These are phyloP conservation scores for Gryon sp. DNA, from an alignment of 1,140 invertebrate species.

Conservation along the genomic window DNA sequence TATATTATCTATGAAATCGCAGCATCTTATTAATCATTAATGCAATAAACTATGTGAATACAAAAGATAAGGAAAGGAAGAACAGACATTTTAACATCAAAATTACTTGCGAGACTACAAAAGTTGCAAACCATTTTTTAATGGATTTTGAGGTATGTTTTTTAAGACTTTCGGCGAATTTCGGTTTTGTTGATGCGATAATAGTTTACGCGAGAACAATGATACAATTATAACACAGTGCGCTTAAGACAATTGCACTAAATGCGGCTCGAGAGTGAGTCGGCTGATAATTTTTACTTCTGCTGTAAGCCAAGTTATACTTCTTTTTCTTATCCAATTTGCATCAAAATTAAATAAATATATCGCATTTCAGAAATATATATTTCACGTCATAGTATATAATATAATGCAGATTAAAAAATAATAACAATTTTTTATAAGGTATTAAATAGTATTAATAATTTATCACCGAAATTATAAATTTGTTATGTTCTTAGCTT, in stretches of 20 bases:
- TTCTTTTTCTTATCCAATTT: slow-evolving; percentile 35
- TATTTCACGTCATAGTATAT: slow-evolving; percentile 12
- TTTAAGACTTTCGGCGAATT: slow-evolving; percentile 10
- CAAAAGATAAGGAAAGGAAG: too few relatives aligned
- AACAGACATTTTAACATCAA: too few relatives aligned
- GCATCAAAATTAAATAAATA: slow-evolving; percentile 35
- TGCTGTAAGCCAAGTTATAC: slow-evolving; percentile 42
- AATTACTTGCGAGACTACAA: too few relatives aligned
- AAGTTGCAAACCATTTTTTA: slow-evolving; percentile 14
- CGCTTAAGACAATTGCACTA: slow-evolving; percentile 6
- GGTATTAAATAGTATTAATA: too few relatives aligned
- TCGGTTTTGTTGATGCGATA: slow-evolving; percentile 21
- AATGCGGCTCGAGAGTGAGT: slow-evolving; percentile 15
- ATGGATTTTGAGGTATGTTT: slow-evolving; percentile 6
- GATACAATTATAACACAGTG: slow-evolving; percentile 36
- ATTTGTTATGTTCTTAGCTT: too few relatives aligned
- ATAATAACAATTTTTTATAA: too few relatives aligned
- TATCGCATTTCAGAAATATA: slow-evolving; percentile 8
- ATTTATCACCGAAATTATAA: too few relatives aligned
- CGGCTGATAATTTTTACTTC: slow-evolving; percentile 48
- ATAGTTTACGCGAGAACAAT: slow-evolving; percentile 42
- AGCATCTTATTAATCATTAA: too few relatives aligned
- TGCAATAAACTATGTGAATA: too few relatives aligned
- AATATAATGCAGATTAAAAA: too few relatives aligned
- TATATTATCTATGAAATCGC: too few relatives aligned